These are phyloP conservation scores for Cotesia chilonis DNA, from an alignment of 1,140 invertebrate species.

Conservation along the genomic window DNA sequence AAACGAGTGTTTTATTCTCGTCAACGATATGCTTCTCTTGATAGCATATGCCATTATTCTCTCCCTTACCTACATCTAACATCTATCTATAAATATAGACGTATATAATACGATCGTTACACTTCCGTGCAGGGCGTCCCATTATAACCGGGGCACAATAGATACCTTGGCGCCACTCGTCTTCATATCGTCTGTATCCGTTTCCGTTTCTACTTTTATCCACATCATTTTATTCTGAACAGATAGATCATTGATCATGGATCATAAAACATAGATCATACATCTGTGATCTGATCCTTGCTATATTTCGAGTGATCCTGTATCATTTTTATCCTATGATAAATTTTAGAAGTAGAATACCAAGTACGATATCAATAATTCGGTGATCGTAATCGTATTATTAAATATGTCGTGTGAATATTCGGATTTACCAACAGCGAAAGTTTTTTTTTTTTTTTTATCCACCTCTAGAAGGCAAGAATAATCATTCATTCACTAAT, in stretches of 20 bases:
- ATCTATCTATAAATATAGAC: too few relatives aligned
- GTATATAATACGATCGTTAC: conserved; percentile 33
- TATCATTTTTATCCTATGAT: background rate
- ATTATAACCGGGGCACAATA: conserved; percentile 40
- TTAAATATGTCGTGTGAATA: too few relatives aligned
- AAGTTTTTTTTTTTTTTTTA: too few relatives aligned
- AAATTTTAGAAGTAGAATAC: background rate
- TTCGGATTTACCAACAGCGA: too few relatives aligned
- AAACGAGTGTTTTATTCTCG: conserved; percentile 17
- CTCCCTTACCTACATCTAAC: background rate
- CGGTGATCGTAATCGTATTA: too few relatives aligned
- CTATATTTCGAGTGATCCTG: conserved; percentile 10
- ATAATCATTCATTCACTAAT: too few relatives aligned
- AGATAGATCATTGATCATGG: too few relatives aligned
- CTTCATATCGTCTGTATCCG: conserved; percentile 26
- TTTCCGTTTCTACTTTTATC: conserved; percentile 31
- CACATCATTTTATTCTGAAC: conserved; percentile 17
- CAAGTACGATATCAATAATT: too few relatives aligned
- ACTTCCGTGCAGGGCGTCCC: conserved; percentile 38
- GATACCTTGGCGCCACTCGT: conserved; percentile 33
- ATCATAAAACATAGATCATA: background rate
- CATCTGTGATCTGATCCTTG: conserved; percentile 1
- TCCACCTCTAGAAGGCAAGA: too few relatives aligned
- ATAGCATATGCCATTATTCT: conserved; percentile 42
- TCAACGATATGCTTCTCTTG: conserved; percentile 16